A percentile compares a stretch with the other conserved stretches of the same genome.
phyloP scores from a whole-genome alignment of 2,113 vertebrate species.

The Ciconia maguari region DNA sequence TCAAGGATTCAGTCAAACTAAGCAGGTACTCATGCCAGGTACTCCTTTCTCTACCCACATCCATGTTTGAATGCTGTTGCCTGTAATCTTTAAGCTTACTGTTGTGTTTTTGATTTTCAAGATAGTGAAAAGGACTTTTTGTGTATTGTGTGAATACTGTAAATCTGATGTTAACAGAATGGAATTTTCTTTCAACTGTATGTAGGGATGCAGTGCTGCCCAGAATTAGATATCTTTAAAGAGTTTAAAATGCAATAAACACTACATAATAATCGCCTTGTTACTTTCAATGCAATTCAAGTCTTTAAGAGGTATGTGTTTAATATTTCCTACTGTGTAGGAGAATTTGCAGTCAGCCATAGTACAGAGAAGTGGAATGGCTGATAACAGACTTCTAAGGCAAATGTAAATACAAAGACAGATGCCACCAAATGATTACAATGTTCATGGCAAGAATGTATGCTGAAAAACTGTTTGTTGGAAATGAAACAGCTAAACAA shows the following conservation, averaged over 20 bases:
- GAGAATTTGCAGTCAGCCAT: constrained; percentile 76
- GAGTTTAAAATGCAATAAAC: constrained; percentile 83
- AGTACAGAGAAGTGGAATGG: constrained; percentile 69
- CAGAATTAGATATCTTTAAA: constrained; percentile 87
- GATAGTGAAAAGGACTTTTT: constrained; percentile 78
- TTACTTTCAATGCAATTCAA: constrained; percentile 86
- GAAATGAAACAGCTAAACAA: constrained; percentile 31
- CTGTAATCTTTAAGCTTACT: constrained; percentile 93
- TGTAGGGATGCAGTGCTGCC: constrained; percentile 87
- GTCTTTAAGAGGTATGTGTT: constrained; percentile 87
- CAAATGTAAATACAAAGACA: constrained; percentile 59
- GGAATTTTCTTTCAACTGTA: constrained; percentile 84
- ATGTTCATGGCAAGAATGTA: constrained; percentile 55
- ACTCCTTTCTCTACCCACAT: constrained; percentile 99
- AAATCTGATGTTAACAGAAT: constrained; percentile 80
- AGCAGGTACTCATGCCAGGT: constrained; percentile 99
- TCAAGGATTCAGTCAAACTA: constrained; percentile 99
- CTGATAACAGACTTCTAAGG: constrained; percentile 62
- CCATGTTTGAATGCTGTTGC: constrained; percentile 99
- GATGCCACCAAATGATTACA: constrained; percentile 34
- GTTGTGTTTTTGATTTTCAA: constrained; percentile 84
- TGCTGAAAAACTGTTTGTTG: constrained; percentile 53
- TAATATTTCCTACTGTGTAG: constrained; percentile 85
- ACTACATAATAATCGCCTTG: constrained; percentile 82
- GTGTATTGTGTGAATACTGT: constrained; percentile 77